These are phyloP conservation scores for Mastacembelus armatus DNA, from an alignment of 2,797 vertebrate species.

Conservation along the genomic window DNA sequence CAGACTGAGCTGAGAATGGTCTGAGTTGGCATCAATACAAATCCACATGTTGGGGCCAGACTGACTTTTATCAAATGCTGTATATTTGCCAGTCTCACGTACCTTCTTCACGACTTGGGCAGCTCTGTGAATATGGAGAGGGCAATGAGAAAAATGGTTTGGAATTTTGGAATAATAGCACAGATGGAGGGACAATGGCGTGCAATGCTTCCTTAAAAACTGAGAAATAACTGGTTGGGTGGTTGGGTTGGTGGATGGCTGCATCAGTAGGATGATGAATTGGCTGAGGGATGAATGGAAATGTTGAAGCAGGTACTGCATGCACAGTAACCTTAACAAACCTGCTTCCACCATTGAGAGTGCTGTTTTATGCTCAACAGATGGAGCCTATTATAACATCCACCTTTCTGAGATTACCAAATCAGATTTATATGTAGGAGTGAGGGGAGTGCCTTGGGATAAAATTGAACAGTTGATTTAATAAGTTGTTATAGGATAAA, in stretches of 20 bases:
- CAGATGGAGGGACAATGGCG: not conserved
- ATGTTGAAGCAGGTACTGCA: not conserved
- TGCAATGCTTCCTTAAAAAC: not conserved
- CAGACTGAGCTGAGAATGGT: not conserved
- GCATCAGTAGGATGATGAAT: not conserved
- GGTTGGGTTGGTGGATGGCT: not conserved
- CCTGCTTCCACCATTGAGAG: not conserved
- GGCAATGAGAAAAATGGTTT: no score
- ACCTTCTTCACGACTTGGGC: not conserved
- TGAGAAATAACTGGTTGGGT: not conserved
- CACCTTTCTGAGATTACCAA: conserved; percentile 36
- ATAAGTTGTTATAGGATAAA: conserved; percentile 29
- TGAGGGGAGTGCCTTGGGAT: conserved; percentile 21
- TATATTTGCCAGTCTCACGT: not conserved
- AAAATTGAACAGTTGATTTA: conserved; percentile 40
- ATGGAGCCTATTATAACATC: conserved; percentile 19
- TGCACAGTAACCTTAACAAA: not conserved
- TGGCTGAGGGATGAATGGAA: not conserved
- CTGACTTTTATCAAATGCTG: not conserved
- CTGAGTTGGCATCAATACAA: conserved; percentile 5
- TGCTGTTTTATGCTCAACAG: conserved; percentile 19
- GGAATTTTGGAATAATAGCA: not conserved
- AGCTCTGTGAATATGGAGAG: not conserved
- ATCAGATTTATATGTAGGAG: conserved; percentile 49
- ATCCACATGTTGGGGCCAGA: not conserved